These are phyloP conservation scores for Eupelmus urozonus DNA, from an alignment of 2,888 invertebrate species.

Conservation along the genomic window DNA sequence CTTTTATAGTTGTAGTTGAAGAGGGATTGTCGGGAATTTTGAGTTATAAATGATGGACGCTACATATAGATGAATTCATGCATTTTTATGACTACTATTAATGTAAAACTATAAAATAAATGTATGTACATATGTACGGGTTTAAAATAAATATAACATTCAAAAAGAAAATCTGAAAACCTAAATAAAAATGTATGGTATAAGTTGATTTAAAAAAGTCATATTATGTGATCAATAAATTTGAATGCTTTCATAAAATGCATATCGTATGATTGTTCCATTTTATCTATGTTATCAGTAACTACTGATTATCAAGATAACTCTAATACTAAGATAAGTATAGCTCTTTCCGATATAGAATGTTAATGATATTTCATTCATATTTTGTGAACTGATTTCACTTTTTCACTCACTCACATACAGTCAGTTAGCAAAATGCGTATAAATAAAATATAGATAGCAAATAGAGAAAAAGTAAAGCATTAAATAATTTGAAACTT, in stretches of 20 bases:
- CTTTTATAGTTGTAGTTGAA: too few species aligned
- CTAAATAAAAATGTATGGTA: too few species aligned
- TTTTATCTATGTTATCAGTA: not conserved
- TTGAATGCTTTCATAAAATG: not conserved
- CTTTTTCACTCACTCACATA: slow-evolving; percentile 19
- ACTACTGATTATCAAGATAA: too few species aligned
- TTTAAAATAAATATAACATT: too few species aligned
- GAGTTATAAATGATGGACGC: too few species aligned
- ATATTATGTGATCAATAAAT: not conserved
- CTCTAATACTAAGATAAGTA: too few species aligned
- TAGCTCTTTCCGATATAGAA: not conserved
- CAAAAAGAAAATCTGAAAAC: too few species aligned
- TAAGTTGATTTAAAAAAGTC: too few species aligned
- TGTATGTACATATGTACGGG: not conserved
- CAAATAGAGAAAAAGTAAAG: not conserved
- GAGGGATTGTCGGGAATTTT: too few species aligned
- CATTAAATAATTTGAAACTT: not conserved
- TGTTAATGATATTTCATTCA: not conserved
- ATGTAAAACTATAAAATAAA: not conserved
- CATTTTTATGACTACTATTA: not conserved
- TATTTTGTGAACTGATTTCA: too few species aligned
- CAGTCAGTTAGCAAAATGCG: slow-evolving; percentile 13
- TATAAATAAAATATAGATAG: slow-evolving; percentile 22
- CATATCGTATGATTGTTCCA: slow-evolving; percentile 18
- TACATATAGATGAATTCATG: too few species aligned